phyloP scores from a whole-genome alignment of 1,140 invertebrate genomes.

The Ceratina calcarata region DNA sequence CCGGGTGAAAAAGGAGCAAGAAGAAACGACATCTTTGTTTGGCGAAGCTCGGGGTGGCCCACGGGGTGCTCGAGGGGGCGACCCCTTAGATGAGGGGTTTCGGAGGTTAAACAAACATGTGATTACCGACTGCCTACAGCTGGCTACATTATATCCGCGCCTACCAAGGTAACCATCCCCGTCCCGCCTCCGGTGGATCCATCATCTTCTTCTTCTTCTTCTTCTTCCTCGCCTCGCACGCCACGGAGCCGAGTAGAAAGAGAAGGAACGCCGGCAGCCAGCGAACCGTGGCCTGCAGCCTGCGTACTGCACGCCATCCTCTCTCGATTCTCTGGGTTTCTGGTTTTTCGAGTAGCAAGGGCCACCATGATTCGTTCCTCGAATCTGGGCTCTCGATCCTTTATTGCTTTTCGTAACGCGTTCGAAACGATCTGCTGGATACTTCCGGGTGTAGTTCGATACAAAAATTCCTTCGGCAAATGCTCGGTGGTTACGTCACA shows the following conservation, averaged over 20 bases:
- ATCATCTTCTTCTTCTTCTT: constrained; percentile 44
- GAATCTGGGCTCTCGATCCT: not conserved
- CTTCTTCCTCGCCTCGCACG: constrained; percentile 27
- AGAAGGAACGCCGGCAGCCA: constrained; percentile 28
- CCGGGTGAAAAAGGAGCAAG: constrained; percentile 51
- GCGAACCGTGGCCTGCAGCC: constrained; percentile 54
- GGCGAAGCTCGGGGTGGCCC: constrained; percentile 76
- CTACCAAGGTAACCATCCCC: constrained; percentile 73
- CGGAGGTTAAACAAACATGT: constrained; percentile 81
- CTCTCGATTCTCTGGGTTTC: constrained; percentile 40
- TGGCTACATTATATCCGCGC: constrained; percentile 78
- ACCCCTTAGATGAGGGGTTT: constrained; percentile 78
- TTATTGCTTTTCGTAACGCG: too few species aligned
- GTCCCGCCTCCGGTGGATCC: constrained; percentile 43
- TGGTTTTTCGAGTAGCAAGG: constrained; percentile 47
- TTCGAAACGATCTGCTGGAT: not conserved
- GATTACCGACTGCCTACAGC: constrained; percentile 80
- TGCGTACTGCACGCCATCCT: constrained; percentile 57
- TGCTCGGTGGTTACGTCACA: not conserved
- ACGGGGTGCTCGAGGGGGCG: constrained; percentile 71
- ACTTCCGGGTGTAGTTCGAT: not conserved
- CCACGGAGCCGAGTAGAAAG: constrained; percentile 9
- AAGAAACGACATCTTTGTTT: constrained; percentile 76
- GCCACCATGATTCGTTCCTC: constrained; percentile 32
- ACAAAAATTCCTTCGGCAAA: too few species aligned